These are phyloP conservation scores for Oceanites oceanicus DNA, from an alignment of 2,113 vertebrate genomes.

Conservation along the genomic window DNA sequence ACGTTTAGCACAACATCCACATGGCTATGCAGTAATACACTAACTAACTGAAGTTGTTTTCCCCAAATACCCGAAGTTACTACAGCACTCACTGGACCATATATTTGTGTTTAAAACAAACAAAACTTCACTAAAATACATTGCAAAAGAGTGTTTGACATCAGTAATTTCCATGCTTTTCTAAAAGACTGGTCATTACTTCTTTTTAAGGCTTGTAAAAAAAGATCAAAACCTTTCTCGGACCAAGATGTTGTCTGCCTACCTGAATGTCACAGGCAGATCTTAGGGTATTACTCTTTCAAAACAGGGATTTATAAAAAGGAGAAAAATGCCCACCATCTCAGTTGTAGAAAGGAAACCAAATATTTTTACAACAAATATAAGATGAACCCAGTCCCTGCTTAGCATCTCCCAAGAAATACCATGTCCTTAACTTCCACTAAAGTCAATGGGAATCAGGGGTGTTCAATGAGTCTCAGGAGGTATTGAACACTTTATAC, in stretches of 20 bases:
- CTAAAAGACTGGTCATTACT: not conserved
- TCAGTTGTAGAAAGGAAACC: not conserved
- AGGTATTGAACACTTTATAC: conserved; percentile 40
- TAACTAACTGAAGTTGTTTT: conserved; percentile 23
- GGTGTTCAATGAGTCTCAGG: conserved; percentile 43
- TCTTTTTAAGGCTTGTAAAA: not conserved
- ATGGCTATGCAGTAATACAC: not conserved
- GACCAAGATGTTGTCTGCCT: not conserved
- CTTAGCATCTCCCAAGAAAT: conserved; percentile 26
- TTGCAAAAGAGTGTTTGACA: not conserved
- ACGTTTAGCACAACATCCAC: not conserved
- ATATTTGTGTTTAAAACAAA: not conserved
- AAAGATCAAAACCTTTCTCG: not conserved
- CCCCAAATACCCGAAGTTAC: not conserved
- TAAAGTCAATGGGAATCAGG: conserved; percentile 68
- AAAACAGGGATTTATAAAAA: conserved; percentile 3
- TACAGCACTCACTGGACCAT: not conserved
- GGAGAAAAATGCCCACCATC: not conserved
- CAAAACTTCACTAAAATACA: not conserved
- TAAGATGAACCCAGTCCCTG: not conserved
- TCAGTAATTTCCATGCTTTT: not conserved
- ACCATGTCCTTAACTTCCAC: conserved; percentile 37
- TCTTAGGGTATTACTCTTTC: not conserved
- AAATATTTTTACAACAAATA: conserved; percentile 6
- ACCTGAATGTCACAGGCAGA: not conserved